Evolutionary conservation across 1,140 invertebrate genomes (phyloP), one percentile per base, ranked within the genome.

Genomic region (Leptinotarsa undecemlineata): DNA sequence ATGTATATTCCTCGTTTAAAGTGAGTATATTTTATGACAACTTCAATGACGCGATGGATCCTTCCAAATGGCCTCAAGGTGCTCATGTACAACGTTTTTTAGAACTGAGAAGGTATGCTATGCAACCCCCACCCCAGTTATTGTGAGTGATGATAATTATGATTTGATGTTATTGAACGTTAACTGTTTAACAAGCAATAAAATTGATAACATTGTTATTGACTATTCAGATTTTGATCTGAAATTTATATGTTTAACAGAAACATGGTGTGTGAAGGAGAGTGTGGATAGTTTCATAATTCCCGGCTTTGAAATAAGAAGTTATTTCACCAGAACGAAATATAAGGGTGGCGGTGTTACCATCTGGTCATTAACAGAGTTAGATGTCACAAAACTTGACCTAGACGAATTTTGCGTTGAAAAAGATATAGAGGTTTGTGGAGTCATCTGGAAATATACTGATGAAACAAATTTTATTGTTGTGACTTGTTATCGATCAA

Each of bases 291-390:
- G 62, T 63, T 63, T 63, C 3, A 63, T 63, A 63, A 63, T 63
- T 63, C 62, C 62, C 8, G 62, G 62, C 62, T 63, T 63, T 63
- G 23, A 21, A 63, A 63, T 63, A 63, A 21, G 62, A 1, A 63
- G 62, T 63, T 63, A 63, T 63, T 63, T 21, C 62, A 63, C 2
- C 62, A 63, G 62, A 23, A 63, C 62, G 19, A 63, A 63, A 63
- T 63, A 63, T 63, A 63, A 63, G 62, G 62, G 62, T 63, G 61
- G 21, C 11, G 61, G 61, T 63, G 61, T 63, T 63, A 63, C 6
- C 61, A 63, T 63, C 61, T 63, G 61, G 61, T 63, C 61, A 63
- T 63, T 23, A 63, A 63, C 61, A 63, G 61, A 63, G 61, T 63
- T 63, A 63, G 3, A 63, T 63, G 61, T 63, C 21, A 63, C 61